phyloP scores from a whole-genome alignment of 2,888 invertebrate genomes.

The Drosophila neonasuta region DNA sequence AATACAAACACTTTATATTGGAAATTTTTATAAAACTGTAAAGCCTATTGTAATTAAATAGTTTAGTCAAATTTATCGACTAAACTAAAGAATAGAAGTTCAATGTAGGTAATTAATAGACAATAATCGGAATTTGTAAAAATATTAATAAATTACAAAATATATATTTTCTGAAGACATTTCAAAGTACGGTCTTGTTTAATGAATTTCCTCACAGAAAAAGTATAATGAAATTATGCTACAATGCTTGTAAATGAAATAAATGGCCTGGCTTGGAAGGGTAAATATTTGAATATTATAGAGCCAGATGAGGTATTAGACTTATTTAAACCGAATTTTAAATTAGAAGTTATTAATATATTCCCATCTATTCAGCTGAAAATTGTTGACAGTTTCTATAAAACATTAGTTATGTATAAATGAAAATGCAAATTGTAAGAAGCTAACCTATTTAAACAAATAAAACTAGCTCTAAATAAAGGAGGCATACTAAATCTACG shows the following conservation, averaged over 20 bases:
- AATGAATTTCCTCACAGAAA: background rate
- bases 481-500: constrained; percentile 11
- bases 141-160: too few relatives aligned
- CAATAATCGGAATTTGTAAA: too few relatives aligned
- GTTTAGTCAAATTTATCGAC: background rate
- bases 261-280: background rate
- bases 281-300: background rate
- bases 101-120: too few relatives aligned
- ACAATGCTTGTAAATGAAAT: background rate
- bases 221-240: background rate
- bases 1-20: background rate
- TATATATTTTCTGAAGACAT: background rate
- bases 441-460: constrained; percentile 2
- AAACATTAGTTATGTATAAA: constrained; percentile 1
- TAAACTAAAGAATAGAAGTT: background rate
- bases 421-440: background rate
- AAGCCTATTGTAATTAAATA: too few relatives aligned
- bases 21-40: too few relatives aligned
- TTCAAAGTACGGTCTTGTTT: background rate
- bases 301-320: too few relatives aligned
- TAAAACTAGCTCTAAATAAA: constrained; percentile 12
- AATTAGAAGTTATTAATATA: background rate
- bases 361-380: background rate
- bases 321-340: background rate
- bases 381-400: background rate